Base-by-base conservation (phyloP, 2,888 invertebrate genomes). In the Amitus sp. region DNA sequence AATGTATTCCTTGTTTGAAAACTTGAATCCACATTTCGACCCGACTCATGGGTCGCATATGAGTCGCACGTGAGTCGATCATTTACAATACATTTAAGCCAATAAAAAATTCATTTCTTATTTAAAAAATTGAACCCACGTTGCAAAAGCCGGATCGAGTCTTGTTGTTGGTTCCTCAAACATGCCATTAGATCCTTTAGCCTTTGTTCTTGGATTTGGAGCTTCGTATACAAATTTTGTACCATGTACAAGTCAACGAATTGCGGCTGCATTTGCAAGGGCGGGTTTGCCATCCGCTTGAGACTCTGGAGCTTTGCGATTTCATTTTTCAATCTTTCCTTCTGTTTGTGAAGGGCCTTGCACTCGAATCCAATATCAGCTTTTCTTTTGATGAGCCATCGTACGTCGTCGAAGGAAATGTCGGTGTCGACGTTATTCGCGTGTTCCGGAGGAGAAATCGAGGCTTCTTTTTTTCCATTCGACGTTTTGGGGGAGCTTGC, bases 131-230 rank as follows among this genome's bases (percentile, higher is more conserved):
- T n/a, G 30, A 28, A 19, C 86, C 85, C 84, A 88, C 88, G 86
- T 79, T 87, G 87, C 76, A 88, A 83, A 51, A 88, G 82, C 65
- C 86, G 84, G 73, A 89, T 88, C n/a, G 87, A 85, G 70, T 87
- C 86, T 50, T 86, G 85, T 72, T 89, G 89, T 71, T 89, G 89
- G 71, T 87, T 87, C 62, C 87, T 86, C 58, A 89, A 82, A 47
- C 86, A 85, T 65, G 85, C 82, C 76, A 89, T 87, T 62, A 90
- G 79, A 78, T 87, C 87, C 65, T 87, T 84, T 75, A 88, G 87
- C 62, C 86, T 85, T 68, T 88, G 84, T 73, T 90, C 89, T 68
- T 89, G 83, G 67, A 84, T 83, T 58, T 76, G 79, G 53, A 83
- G 67, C 65, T 79, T 78, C 60, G 75, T 71, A 56, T 70, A 76